Conservation (phyloP, 2,797 vertebrate species). For the Lophotriccus pileatus region DNA sequence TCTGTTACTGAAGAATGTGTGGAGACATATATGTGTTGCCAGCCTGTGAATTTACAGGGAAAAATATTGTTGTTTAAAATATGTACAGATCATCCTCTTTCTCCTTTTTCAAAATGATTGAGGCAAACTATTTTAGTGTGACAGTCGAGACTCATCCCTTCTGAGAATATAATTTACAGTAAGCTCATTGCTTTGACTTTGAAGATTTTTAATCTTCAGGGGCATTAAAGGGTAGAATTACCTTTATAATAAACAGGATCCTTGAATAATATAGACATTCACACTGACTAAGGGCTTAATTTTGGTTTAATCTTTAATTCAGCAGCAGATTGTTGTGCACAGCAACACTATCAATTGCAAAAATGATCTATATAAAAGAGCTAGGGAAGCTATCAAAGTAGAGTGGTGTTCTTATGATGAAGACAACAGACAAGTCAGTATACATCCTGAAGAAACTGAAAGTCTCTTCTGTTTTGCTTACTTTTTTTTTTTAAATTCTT, state of each 20-base stretch:
- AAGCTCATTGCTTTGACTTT: background rate
- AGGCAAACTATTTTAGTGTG: background rate
- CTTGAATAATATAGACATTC: background rate
- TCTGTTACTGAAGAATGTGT: background rate
- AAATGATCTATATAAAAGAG: background rate
- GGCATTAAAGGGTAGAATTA: background rate
- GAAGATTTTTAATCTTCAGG: background rate
- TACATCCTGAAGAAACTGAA: background rate
- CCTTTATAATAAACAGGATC: background rate
- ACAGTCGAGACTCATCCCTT: background rate
- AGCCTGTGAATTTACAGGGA: background rate
- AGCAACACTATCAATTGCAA: background rate
- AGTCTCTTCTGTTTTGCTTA: background rate
- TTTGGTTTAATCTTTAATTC: constrained; percentile 8
- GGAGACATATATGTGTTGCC: background rate
- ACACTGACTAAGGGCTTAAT: background rate
- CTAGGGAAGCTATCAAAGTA: background rate
- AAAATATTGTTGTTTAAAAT: background rate
- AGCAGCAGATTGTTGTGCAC: background rate
- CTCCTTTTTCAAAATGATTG: background rate
- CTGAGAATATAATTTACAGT: background rate
- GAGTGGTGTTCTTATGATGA: background rate
- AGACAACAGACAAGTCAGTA: background rate
- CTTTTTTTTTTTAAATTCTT: background rate
- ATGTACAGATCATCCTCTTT: background rate